Evolutionary conservation across 2,113 vertebrate species (phyloP).

Genomic region (Xenus cinereus): DNA sequence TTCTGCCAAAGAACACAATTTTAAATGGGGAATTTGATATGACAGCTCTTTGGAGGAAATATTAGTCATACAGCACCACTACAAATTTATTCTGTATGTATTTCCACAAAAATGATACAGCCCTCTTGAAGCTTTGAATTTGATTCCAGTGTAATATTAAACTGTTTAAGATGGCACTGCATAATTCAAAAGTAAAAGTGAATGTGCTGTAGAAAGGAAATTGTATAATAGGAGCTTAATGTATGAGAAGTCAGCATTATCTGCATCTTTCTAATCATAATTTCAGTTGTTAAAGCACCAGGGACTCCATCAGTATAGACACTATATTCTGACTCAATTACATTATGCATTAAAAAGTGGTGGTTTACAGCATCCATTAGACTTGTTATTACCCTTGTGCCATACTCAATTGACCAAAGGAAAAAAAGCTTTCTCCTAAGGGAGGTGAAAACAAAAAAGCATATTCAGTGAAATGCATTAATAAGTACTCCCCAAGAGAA

Average conservation of each 20-base stretch:
- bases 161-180: constrained; percentile 43
- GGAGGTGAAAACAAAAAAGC: constrained; percentile 12
- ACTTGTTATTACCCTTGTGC: constrained; percentile 63
- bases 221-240: constrained; percentile 55
- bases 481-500: constrained; percentile 23
- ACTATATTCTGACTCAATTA: constrained; percentile 69
- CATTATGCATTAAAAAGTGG: constrained; percentile 58
- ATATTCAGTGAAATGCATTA: constrained; percentile 43
- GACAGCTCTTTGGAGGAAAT: background rate
- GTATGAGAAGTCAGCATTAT: constrained; percentile 65
- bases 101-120: constrained; percentile 16
- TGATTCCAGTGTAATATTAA: constrained; percentile 51
- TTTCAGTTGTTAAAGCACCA: constrained; percentile 65
- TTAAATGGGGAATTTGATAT: background rate
- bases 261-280: constrained; percentile 65
- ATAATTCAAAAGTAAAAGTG: constrained; percentile 67
- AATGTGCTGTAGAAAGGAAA: constrained; percentile 33
- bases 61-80: background rate
- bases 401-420: constrained; percentile 60
- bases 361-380: constrained; percentile 67
- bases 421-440: constrained; percentile 6
- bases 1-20: background rate
- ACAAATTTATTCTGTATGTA: constrained; percentile 16
- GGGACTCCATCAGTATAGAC: constrained; percentile 60
- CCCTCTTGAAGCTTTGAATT: constrained; percentile 27